Conservation (phyloP, 2,797 vertebrate species). For the Heliangelus exortis region DNA sequence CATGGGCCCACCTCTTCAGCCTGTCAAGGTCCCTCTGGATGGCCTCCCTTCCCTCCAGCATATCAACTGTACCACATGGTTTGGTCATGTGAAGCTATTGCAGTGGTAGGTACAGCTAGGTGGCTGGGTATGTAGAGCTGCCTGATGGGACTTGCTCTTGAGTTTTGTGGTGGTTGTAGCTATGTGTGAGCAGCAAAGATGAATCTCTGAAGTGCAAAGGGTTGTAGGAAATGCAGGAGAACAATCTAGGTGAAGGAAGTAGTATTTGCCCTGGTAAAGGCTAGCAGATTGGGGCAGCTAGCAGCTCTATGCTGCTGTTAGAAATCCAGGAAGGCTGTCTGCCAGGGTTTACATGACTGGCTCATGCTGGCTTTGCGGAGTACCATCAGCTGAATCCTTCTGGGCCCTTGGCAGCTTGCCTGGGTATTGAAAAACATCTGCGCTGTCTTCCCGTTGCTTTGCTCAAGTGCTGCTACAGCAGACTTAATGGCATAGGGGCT, state of each 20-base stretch:
- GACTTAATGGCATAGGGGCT: accelerated
- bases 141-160: background rate
- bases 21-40: too few species aligned
- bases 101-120: background rate
- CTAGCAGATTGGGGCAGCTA: background rate
- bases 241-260: background rate
- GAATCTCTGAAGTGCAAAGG: background rate
- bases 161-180: background rate
- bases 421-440: background rate
- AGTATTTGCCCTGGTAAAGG: background rate
- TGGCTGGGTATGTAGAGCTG: background rate
- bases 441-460: background rate
- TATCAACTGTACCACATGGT: too few species aligned
- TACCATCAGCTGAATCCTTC: background rate
- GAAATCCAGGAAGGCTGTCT: background rate
- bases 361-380: background rate
- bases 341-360: background rate
- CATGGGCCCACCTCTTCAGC: too few species aligned
- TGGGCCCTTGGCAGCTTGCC: background rate
- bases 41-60: too few species aligned
- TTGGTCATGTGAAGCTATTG: accelerated
- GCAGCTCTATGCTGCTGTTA: background rate
- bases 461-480: background rate
- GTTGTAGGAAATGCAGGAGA: background rate
- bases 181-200: background rate